Conservation (phyloP, 1,140 invertebrate species). For the Sitophilus oryzae region DNA sequence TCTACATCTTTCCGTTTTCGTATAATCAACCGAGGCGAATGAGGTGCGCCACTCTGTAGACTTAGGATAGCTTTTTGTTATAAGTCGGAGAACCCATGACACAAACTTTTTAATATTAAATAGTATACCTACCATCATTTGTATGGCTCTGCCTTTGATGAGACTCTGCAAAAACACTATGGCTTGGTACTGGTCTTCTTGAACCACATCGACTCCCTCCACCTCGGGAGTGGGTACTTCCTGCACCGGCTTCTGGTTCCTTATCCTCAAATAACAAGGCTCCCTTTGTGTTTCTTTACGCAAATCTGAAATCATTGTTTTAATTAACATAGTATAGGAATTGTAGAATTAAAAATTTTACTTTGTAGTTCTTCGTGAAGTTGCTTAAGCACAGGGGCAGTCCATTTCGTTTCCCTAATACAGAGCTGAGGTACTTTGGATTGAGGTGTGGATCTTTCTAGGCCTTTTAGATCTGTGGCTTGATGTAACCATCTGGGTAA, state of each 20-base stretch:
- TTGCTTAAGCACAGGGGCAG: slow-evolving; percentile 51
- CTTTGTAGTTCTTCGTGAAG: slow-evolving; percentile 56
- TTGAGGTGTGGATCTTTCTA: slow-evolving; percentile 19
- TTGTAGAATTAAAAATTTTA: too few species aligned
- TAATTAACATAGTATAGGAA: background rate
- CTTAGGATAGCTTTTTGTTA: too few species aligned
- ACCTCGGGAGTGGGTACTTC: slow-evolving; percentile 52
- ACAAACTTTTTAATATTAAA: too few species aligned
- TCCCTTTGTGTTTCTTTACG: slow-evolving; percentile 19
- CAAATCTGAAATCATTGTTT: slow-evolving; percentile 12
- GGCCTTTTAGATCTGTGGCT: slow-evolving; percentile 26
- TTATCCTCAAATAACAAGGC: slow-evolving; percentile 25
- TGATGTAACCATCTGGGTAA: slow-evolving; percentile 39
- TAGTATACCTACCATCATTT: slow-evolving; percentile 55
- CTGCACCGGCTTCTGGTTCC: slow-evolving; percentile 7
- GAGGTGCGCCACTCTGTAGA: too few species aligned
- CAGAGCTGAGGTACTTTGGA: slow-evolving; percentile 43
- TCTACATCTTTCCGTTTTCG: too few species aligned
- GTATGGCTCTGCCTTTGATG: slow-evolving; percentile 60
- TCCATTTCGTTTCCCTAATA: slow-evolving; percentile 56
- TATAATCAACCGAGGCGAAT: too few species aligned
- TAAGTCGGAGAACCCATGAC: too few species aligned
- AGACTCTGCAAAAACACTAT: slow-evolving; percentile 59
- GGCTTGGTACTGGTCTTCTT: slow-evolving; percentile 54
- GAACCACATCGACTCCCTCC: slow-evolving; percentile 46